Conservation (phyloP, 2,888 invertebrate genomes). For the Sesia apiformis region DNA sequence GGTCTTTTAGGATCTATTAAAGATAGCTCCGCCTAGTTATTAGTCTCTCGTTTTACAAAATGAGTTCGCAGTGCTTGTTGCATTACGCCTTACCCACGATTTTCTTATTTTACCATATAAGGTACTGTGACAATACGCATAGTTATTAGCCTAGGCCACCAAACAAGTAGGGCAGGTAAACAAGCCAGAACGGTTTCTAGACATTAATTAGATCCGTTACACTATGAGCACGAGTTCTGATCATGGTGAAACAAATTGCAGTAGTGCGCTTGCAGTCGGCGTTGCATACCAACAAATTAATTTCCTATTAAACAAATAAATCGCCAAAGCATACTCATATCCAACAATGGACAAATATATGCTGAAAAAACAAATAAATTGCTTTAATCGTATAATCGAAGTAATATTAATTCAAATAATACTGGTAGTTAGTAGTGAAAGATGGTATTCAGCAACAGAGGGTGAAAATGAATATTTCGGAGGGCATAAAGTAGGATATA, state of each 20-base stretch:
- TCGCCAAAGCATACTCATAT: not conserved
- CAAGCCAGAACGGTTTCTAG: conserved; percentile 54
- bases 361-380: no score
- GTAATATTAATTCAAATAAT: conserved; percentile 16
- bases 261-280: not conserved
- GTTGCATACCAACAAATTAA: not conserved
- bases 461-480: conserved; percentile 12
- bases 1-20: no score
- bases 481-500: conserved; percentile 2
- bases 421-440: conserved; percentile 19
- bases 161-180: conserved; percentile 31
- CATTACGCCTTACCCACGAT: no score
- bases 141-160: not conserved
- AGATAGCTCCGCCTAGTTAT: no score
- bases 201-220: conserved; percentile 28
- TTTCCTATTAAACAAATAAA: not conserved
- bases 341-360: no score
- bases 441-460: conserved; percentile 38
- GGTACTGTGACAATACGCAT: not conserved
- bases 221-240: not conserved
- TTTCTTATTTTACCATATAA: not conserved
- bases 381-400: no score
- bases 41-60: no score
- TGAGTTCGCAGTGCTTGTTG: no score
- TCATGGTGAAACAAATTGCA: not conserved